phyloP scores from a whole-genome alignment of 2,797 vertebrate species.

The Pangasius mekongensis region DNA sequence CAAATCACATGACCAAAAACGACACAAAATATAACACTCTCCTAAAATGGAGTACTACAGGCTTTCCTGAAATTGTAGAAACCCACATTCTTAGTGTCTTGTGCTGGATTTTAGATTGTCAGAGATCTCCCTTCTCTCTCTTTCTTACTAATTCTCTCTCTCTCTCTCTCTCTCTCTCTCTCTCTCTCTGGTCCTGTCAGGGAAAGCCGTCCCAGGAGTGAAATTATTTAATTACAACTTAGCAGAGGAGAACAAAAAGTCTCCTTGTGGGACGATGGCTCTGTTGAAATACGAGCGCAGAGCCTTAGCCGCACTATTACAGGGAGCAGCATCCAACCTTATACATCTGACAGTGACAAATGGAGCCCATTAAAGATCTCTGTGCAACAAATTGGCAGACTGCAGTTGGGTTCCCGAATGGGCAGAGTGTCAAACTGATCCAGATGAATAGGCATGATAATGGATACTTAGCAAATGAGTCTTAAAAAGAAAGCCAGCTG shows the following conservation, averaged over 20 bases:
- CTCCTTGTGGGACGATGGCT: constrained; percentile 58
- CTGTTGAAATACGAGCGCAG: constrained; percentile 52
- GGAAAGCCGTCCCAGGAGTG: constrained; percentile 49
- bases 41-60: neutral
- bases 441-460: constrained; percentile 48
- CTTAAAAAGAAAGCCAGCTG: constrained; percentile 16
- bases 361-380: constrained; percentile 58
- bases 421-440: constrained; percentile 42
- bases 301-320: constrained; percentile 55
- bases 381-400: constrained; percentile 60
- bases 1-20: neutral
- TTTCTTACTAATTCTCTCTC: neutral
- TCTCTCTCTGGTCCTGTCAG: constrained; percentile 21
- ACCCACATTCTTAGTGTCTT: neutral
- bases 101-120: neutral
- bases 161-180: neutral
- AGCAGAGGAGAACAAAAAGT: constrained; percentile 51
- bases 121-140: neutral
- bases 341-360: constrained; percentile 63
- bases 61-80: constrained; percentile 1
- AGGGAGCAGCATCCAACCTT: constrained; percentile 54
- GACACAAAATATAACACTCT: neutral
- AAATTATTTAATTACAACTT: constrained; percentile 61
- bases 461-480: constrained; percentile 41
- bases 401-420: constrained; percentile 42